phyloP scores from a whole-genome alignment of 2,113 vertebrate species.

The Centropus unirufus region DNA sequence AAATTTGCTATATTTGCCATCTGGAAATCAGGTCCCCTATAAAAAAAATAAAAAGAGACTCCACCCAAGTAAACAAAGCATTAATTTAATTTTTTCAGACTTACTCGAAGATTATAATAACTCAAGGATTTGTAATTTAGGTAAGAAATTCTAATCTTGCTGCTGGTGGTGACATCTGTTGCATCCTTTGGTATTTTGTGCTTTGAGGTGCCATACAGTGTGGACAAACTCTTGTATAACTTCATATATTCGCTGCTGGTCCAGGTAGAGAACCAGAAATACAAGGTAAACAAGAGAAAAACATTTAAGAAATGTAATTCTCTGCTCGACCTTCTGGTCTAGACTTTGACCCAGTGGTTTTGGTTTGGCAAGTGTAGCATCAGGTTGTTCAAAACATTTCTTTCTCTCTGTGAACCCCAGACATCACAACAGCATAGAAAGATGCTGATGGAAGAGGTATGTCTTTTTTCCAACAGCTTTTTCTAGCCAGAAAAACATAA shows the following conservation, averaged over 20 bases:
- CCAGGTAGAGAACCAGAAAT: not conserved
- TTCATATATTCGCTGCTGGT: not conserved
- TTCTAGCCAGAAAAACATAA: not conserved
- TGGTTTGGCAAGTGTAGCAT: not conserved
- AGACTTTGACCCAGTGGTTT: not conserved
- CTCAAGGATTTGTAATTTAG: not conserved
- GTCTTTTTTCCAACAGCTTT: not conserved
- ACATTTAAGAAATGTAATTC: not conserved
- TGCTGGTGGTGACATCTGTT: not conserved
- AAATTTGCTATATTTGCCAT: not conserved
- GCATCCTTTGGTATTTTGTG: not conserved
- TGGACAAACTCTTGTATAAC: not conserved
- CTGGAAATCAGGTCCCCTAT: not conserved
- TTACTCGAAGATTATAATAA: not conserved
- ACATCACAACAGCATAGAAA: not conserved
- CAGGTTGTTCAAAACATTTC: not conserved
- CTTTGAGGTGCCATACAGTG: not conserved
- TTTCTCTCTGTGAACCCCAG: not conserved
- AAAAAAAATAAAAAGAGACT: not conserved
- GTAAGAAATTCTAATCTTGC: not conserved
- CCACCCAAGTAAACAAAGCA: accelerated
- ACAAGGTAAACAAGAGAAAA: not conserved
- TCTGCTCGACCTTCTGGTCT: not conserved
- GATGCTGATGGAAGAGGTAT: not conserved
- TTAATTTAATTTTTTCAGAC: not conserved